Evolutionary conservation across 2,113 vertebrate genomes (phyloP).

Genomic region (Pitta sordida): DNA sequence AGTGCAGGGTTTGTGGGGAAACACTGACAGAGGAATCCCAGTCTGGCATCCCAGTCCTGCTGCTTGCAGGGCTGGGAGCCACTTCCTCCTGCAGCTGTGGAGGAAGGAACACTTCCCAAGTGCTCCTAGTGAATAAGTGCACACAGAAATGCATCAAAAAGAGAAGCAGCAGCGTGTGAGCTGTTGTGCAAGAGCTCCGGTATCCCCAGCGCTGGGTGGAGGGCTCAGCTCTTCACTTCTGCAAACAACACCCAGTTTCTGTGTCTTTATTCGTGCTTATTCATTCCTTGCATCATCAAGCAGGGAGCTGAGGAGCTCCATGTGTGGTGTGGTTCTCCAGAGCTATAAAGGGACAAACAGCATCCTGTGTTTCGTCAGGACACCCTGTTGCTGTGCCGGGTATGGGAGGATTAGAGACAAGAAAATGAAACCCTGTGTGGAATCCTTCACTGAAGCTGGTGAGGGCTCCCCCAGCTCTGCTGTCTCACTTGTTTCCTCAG

Average conservation of each 20-base stretch:
- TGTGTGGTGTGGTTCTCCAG: not conserved
- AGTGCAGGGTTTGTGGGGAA: not conserved
- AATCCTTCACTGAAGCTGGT: not conserved
- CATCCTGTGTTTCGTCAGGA: not conserved
- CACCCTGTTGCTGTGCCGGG: not conserved
- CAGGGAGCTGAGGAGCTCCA: not conserved
- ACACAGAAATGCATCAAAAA: slow-evolving; percentile 20
- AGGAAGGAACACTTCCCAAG: slow-evolving; percentile 72
- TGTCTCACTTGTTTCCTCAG: not conserved
- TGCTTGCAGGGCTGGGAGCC: slow-evolving; percentile 53
- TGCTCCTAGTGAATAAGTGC: slow-evolving; percentile 64
- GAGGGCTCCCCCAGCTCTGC: not conserved
- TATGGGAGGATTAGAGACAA: not conserved
- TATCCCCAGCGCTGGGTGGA: slow-evolving; percentile 7
- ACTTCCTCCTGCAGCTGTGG: slow-evolving; percentile 66
- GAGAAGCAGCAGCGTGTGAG: not conserved
- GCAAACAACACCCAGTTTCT: slow-evolving; percentile 55
- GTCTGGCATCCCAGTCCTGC: not conserved
- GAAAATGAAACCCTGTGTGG: not conserved
- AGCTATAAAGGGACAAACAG: not conserved
- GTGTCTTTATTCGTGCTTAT: slow-evolving; percentile 43
- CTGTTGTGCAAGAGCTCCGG: slow-evolving; percentile 33
- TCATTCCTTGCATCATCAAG: slow-evolving; percentile 28
- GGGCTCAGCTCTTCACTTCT: slow-evolving; percentile 10
- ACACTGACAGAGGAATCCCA: not conserved